phyloP scores from a whole-genome alignment of 2,888 invertebrate genomes.

The Microchrysa polita region DNA sequence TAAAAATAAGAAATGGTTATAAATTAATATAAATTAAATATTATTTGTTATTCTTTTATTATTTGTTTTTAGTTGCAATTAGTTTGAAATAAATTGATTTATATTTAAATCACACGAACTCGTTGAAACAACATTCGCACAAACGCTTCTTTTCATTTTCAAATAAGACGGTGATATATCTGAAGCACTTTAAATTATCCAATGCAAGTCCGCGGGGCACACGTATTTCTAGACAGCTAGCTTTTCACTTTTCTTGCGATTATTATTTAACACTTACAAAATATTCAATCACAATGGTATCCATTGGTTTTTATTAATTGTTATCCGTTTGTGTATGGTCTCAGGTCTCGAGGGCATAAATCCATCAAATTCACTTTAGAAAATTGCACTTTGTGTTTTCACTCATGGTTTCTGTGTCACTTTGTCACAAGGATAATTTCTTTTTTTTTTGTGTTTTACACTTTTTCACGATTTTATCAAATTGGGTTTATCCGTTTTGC shows the following conservation, averaged over 20 bases:
- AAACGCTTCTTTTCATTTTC: not conserved
- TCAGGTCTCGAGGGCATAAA: too few relatives aligned
- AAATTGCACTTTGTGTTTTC: slow-evolving; percentile 1
- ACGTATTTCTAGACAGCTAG: too few relatives aligned
- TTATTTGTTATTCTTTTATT: slow-evolving; percentile 24
- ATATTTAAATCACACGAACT: not conserved
- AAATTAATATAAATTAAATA: slow-evolving; percentile 25
- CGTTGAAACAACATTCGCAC: slow-evolving; percentile 44
- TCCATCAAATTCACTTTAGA: not conserved
- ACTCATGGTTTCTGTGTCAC: not conserved
- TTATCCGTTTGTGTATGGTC: slow-evolving; percentile 13
- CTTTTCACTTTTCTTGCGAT: not conserved
- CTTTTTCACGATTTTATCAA: not conserved
- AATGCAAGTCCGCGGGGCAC: too few relatives aligned
- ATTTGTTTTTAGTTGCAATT: slow-evolving; percentile 10
- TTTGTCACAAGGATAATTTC: not conserved
- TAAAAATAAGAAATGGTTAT: not conserved
- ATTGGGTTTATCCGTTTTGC: slow-evolving; percentile 18
- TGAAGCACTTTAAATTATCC: too few relatives aligned
- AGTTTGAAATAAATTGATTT: not conserved
- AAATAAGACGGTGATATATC: not conserved
- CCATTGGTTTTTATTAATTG: not conserved
- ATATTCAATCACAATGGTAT: too few relatives aligned
- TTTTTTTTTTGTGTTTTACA: not conserved
- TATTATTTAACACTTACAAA: not conserved